phyloP scores from a whole-genome alignment of 2,888 invertebrate species.

The Drosophila diplacantha region DNA sequence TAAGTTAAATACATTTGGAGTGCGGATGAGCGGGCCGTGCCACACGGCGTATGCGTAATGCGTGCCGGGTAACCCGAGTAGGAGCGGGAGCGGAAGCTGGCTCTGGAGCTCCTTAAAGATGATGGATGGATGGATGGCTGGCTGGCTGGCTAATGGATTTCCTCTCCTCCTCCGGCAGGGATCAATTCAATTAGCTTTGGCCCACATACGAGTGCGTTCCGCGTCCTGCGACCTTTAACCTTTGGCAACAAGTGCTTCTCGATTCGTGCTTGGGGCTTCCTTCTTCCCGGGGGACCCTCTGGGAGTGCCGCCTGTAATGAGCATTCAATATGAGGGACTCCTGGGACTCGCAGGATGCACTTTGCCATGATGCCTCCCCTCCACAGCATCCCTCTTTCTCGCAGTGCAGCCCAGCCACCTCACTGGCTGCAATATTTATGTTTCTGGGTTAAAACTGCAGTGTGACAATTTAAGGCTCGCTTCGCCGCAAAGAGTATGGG shows the following conservation, averaged over 20 bases:
- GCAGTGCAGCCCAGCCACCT: background rate
- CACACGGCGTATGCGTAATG: constrained; percentile 31
- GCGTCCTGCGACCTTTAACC: constrained; percentile 23
- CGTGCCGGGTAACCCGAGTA: constrained; percentile 13
- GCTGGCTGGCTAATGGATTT: constrained; percentile 27
- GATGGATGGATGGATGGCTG: constrained; percentile 13
- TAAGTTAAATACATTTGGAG: constrained; percentile 60
- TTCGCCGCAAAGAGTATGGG: constrained; percentile 6
- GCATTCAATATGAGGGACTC: constrained; percentile 16
- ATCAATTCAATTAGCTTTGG: constrained; percentile 37
- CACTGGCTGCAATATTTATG: constrained; percentile 59
- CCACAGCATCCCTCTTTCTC: background rate
- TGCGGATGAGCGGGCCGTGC: constrained; percentile 14
- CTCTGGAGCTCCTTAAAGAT: constrained; percentile 11
- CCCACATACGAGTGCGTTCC: constrained; percentile 29
- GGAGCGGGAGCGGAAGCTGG: background rate
- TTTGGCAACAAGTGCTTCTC: constrained; percentile 20
- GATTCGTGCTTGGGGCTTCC: background rate
- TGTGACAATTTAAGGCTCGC: constrained; percentile 50
- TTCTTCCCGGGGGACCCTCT: constrained; percentile 7
- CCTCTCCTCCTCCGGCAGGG: background rate
- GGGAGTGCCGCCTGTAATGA: constrained; percentile 20
- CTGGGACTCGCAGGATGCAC: background rate
- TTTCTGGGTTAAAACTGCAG: constrained; percentile 66
- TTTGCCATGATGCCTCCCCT: background rate